A percentile compares a stretch with the other conserved stretches of the same genome.
phyloP scores from a whole-genome alignment of 2,113 vertebrate species.

The Dascyllus trimaculatus region DNA sequence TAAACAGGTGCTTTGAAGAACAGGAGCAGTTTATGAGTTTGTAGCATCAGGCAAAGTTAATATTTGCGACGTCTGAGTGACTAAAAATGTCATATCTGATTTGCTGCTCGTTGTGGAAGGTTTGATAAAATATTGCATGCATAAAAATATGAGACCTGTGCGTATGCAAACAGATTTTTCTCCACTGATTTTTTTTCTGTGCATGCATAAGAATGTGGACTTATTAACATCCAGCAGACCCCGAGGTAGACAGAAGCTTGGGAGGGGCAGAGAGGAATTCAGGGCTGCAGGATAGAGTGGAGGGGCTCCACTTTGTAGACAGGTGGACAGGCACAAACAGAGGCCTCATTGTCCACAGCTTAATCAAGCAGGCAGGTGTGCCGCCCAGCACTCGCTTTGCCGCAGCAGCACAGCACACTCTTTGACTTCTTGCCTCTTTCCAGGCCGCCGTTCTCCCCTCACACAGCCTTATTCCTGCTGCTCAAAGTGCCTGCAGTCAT shows the following conservation, averaged over 20 bases:
- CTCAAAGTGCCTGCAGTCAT: slow-evolving; percentile 53
- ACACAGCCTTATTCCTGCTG: slow-evolving; percentile 25
- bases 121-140: background rate
- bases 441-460: slow-evolving; percentile 12
- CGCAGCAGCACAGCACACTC: slow-evolving; percentile 46
- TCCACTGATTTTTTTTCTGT: slow-evolving; percentile 13
- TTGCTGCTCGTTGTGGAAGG: background rate
- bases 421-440: slow-evolving; percentile 55
- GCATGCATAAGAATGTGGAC: slow-evolving; percentile 38
- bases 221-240: slow-evolving; percentile 52
- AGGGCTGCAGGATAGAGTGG: slow-evolving; percentile 63
- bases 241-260: slow-evolving; percentile 49
- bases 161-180: slow-evolving; percentile 9
- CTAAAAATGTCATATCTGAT: background rate
- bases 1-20: slow-evolving; percentile 4
- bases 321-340: slow-evolving; percentile 84
- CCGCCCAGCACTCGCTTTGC: slow-evolving; percentile 55
- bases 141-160: background rate
- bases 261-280: slow-evolving; percentile 74
- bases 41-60: slow-evolving; percentile 5
- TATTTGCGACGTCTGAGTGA: background rate
- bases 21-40: background rate
- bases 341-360: slow-evolving; percentile 74
- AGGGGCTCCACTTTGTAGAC: slow-evolving; percentile 71
- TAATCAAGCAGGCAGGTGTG: slow-evolving; percentile 83